Base-by-base conservation (phyloP, 2,797 vertebrate species). In the Acanthopagrus latus region DNA sequence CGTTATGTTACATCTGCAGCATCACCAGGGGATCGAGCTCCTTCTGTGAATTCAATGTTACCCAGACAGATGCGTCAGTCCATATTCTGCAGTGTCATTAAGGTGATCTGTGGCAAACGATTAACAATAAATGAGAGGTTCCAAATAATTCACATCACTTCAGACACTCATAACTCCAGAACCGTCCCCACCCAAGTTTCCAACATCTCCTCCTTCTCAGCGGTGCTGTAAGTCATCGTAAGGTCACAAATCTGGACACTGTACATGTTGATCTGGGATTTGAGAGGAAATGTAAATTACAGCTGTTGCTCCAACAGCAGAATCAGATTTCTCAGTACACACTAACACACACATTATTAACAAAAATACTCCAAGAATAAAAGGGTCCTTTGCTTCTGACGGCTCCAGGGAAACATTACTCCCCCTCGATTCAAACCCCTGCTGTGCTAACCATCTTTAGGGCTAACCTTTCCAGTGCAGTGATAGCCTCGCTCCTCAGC, bases 401-500 rank as follows among this genome's bases (percentile, higher is more conserved):
- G 21, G 38, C 72, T 68, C 33, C 10, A 8, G 62, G 27, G 55
- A 56, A 10, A 51, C 17, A 2, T 29, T 38, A 18, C 25, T 38
- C 59, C 33, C 3, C 18, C 48, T 64, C 0, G 5, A 43, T 79
- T 81, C 33, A 81, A 82, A 82, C 59, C 71, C 43, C 6, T 51
- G 44, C 41, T 41, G 64, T 2, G 14, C 23, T 41, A 48, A 71
- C 64, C 47, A 71, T 25, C 66, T 21, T 38, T 10, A 55, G 51
- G n/a, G 58, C 83, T 94, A 77, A 98, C 97, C 96, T 97, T 97
- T 91, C 95, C 96, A 79, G 95, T 76, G 74, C 95, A 92, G 64
- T 90, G 88, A 91, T 96, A 96, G 62, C 57, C 82, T 80, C 91
- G 93, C 74, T 94, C 94, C 59, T 93, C 93, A 69, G 91, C 85